Base-by-base conservation (phyloP, 35 echinoderm and acorn worm genomes). In the Anneissia japonica region DNA sequence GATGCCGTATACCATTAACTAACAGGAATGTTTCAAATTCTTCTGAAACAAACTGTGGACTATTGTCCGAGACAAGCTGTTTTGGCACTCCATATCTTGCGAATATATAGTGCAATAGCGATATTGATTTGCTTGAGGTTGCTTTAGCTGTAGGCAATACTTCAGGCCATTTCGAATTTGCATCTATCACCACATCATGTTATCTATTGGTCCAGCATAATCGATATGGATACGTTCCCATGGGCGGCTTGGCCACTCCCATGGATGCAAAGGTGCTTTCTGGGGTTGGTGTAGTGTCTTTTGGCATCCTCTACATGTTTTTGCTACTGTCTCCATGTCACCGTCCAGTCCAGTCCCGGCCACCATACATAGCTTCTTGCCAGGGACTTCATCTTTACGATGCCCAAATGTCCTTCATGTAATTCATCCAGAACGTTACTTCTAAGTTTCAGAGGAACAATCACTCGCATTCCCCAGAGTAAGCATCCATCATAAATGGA, bases 91-190 rank as follows among this genome's bases (percentile, higher is more conserved):
- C 94, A 77, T 92, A 90, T 35, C 43, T 90, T 35, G 88, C 88
- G 45, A 97, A 97, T 17, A 83, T 56, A 31, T 92, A 30, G 3
- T 85, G 79, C 26, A 92, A 34, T 10, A 72, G 72, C 6, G 80
- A 23, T 56, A 97, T 88, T 41, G 90, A 90, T 34, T 75, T 84
- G 23, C 78, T 38, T 3, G 75, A 87, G 74, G 87, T 93, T 72
- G 79, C 55, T 23, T 78, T 83, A 12, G 64, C 46, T 82, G 90
- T 97, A 4, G 85, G 73, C n/a, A 83, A 30, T 26, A 83, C 87
- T 16, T 96, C 93, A 36, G 86, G 38, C 93, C 93, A 92, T 46
- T 92, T 96, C 4, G 86, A 91, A 30, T 91, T 83, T 17, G 90
- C 90, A 37, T 97, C 90, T 0, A 97, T 87, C 0, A 97, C 75